Percentiles rank a stretch among this genome's conserved stretches.
These are phyloP conservation scores for Hirtodrosophila histrioides DNA, from an alignment of 2,888 invertebrate species.

Conservation along the genomic window DNA sequence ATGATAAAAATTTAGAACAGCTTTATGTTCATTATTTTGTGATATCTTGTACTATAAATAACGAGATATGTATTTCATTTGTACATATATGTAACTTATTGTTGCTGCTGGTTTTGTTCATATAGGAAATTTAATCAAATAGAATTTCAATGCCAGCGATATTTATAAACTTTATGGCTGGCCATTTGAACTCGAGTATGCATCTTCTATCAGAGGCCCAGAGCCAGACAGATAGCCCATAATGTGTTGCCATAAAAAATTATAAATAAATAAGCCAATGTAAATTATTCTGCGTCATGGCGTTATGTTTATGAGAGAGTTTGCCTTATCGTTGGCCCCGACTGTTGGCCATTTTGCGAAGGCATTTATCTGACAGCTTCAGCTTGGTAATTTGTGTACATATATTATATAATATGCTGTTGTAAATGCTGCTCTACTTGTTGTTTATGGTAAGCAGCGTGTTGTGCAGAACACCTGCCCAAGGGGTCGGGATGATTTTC, in stretches of 20 bases:
- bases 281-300: slow-evolving; percentile 47
- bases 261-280: slow-evolving; percentile 61
- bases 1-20: no score
- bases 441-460: slow-evolving; percentile 14
- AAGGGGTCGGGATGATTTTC: slow-evolving; percentile 40
- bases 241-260: slow-evolving; percentile 47
- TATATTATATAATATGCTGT: slow-evolving; percentile 46
- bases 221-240: slow-evolving; percentile 31
- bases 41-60: no score
- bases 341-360: slow-evolving; percentile 40
- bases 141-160: slow-evolving; percentile 48
- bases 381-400: slow-evolving; percentile 58
- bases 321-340: slow-evolving; percentile 36
- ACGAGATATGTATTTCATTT: background rate
- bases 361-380: slow-evolving; percentile 37
- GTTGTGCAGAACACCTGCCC: slow-evolving; percentile 9
- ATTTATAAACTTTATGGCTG: slow-evolving; percentile 62
- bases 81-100: background rate
- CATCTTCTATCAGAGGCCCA: slow-evolving; percentile 3
- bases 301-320: slow-evolving; percentile 37
- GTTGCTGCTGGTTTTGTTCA: slow-evolving; percentile 2
- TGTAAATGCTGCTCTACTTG: slow-evolving; percentile 13
- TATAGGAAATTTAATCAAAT: slow-evolving; percentile 42
- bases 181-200: slow-evolving; percentile 22
- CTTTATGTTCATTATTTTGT: no score